Percentiles rank a stretch among this genome's conserved stretches.
Evolutionary conservation across 2,888 invertebrate species (phyloP).

Genomic region (Agrenia bidenticulata): DNA sequence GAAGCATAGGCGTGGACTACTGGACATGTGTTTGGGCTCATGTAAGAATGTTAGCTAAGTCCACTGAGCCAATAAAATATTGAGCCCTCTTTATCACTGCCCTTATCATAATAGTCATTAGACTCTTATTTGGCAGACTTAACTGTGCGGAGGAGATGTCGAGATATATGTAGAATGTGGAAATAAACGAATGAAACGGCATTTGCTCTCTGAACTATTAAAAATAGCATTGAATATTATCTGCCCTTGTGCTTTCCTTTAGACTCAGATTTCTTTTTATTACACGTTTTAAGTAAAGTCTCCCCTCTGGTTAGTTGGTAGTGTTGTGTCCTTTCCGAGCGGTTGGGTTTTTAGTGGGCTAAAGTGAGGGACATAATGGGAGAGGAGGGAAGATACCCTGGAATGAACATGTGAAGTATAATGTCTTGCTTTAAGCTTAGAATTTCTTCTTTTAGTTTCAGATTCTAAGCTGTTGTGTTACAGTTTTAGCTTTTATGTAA

Average conservation of each 20-base stretch:
- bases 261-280: slow-evolving; percentile 11
- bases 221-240: slow-evolving; percentile 14
- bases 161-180: not conserved
- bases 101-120: slow-evolving; percentile 17
- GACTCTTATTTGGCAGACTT: slow-evolving; percentile 8
- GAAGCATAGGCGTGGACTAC: slow-evolving; percentile 7
- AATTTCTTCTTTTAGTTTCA: too few species aligned
- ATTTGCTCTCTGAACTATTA: not conserved
- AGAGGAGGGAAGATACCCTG: not conserved
- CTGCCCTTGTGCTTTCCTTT: slow-evolving; percentile 5
- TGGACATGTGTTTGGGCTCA: slow-evolving; percentile 17
- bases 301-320: not conserved
- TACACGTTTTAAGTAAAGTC: not conserved
- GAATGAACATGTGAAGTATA: slow-evolving; percentile 7
- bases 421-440: too few species aligned
- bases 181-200: not conserved
- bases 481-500: too few species aligned
- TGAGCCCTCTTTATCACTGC: slow-evolving; percentile 15
- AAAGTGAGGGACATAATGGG: slow-evolving; percentile 15
- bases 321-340: slow-evolving; percentile 5
- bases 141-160: not conserved
- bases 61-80: slow-evolving; percentile 19
- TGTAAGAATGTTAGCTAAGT: slow-evolving; percentile 5
- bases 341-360: slow-evolving; percentile 17
- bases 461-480: too few species aligned